phyloP scores from a whole-genome alignment of 37 sponge, comb jelly and placozoan genomes.

The Mnemiopsis leidyi region DNA sequence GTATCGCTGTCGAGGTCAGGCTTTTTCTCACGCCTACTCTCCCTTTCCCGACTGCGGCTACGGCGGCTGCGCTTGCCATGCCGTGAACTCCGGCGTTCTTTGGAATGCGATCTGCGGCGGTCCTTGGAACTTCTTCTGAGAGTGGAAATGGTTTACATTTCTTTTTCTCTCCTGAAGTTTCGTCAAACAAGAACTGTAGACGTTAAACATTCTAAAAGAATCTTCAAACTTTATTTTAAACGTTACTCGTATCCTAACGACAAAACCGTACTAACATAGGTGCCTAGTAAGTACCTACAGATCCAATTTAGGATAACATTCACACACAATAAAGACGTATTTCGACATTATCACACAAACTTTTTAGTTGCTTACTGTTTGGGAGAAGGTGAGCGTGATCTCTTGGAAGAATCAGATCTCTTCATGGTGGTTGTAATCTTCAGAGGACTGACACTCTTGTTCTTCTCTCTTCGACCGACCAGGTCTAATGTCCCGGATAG shows the following conservation, averaged over 20 bases:
- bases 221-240: no score
- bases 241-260: no score
- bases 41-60: neutral
- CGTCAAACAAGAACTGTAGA: neutral
- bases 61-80: neutral
- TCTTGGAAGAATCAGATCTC: neutral
- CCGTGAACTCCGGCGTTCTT: neutral
- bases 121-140: neutral
- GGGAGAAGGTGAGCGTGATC: neutral
- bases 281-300: neutral
- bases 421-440: slow-evolving; percentile 4
- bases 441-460: neutral
- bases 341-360: no score
- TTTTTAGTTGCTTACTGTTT: neutral
- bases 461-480: neutral
- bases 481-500: neutral
- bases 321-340: no score
- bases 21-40: neutral
- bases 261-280: no score
- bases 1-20: slow-evolving; percentile 2
- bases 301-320: neutral
- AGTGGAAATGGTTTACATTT: neutral
- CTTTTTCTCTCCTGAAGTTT: neutral
- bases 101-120: neutral
- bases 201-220: no score